A percentile compares a stretch with the other conserved stretches of the same genome.
phyloP scores from a whole-genome alignment of 2,113 vertebrate genomes.

The Plecturocebus donacophilus region DNA sequence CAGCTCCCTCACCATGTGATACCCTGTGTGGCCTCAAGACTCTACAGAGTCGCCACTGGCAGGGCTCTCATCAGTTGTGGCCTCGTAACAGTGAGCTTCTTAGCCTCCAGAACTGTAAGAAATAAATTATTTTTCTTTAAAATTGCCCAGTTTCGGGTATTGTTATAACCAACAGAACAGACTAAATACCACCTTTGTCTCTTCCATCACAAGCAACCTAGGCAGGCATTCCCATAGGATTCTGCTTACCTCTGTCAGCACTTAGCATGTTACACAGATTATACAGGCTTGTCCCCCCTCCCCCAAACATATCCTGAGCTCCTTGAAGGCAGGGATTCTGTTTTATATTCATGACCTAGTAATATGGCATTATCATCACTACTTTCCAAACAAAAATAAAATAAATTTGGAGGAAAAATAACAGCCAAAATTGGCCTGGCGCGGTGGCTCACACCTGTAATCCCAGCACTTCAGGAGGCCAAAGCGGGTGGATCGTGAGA shows the following conservation, averaged over 20 bases:
- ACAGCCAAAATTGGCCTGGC: background rate
- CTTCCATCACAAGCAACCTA: background rate
- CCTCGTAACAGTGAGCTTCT: background rate
- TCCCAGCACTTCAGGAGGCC: too few relatives aligned
- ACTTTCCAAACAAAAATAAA: conserved; percentile 22
- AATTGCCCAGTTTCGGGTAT: background rate
- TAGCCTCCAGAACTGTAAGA: background rate
- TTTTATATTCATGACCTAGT: background rate
- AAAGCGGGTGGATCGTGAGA: too few relatives aligned
- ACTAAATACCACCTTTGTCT: background rate
- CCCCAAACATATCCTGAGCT: background rate
- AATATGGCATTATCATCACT: background rate
- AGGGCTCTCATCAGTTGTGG: background rate
- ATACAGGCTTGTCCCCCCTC: background rate
- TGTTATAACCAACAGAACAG: background rate
- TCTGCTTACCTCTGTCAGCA: background rate
- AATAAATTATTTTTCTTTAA: background rate
- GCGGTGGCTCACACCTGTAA: too few relatives aligned
- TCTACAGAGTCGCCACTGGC: background rate
- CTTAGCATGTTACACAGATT: background rate
- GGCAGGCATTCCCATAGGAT: background rate
- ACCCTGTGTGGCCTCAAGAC: background rate
- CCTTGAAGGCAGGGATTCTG: background rate
- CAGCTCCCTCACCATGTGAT: background rate
- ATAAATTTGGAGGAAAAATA: background rate